Evolutionary conservation across 2,797 vertebrate genomes (phyloP).

Genomic region (Sebastes vulpes): DNA sequence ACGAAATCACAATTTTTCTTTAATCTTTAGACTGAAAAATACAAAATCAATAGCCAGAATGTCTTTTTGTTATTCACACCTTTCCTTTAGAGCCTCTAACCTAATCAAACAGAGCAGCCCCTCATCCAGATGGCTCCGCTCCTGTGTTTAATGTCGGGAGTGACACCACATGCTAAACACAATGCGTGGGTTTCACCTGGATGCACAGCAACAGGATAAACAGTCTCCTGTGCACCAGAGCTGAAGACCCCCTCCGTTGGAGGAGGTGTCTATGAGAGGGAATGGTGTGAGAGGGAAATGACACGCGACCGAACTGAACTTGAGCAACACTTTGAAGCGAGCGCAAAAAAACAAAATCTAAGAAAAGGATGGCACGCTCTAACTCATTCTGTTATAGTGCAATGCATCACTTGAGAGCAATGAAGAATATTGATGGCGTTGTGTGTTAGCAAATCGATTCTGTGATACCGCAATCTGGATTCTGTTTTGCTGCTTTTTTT

Average conservation of each 20-base stretch:
- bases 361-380: background rate
- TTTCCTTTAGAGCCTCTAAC: slow-evolving; percentile 13
- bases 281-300: slow-evolving; percentile 29
- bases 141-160: slow-evolving; percentile 45
- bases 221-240: slow-evolving; percentile 24
- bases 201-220: slow-evolving; percentile 38
- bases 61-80: slow-evolving; percentile 10
- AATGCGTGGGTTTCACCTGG: slow-evolving; percentile 60
- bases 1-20: background rate
- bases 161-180: slow-evolving; percentile 55
- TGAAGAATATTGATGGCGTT: slow-evolving; percentile 45
- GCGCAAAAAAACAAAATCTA: slow-evolving; percentile 7
- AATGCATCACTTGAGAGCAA: slow-evolving; percentile 53
- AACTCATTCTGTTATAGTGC: slow-evolving; percentile 29
- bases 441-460: slow-evolving; percentile 37
- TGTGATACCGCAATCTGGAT: slow-evolving; percentile 5
- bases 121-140: slow-evolving; percentile 62
- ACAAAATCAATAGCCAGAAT: too few species aligned
- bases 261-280: slow-evolving; percentile 7
- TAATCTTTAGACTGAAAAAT: background rate
- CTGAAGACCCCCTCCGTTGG: slow-evolving; percentile 12
- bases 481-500: background rate
- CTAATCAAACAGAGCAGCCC: slow-evolving; percentile 28
- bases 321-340: background rate
- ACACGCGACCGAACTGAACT: slow-evolving; percentile 14